These are phyloP conservation scores for Rissa tridactyla DNA, from an alignment of 2,113 vertebrate species.

Conservation along the genomic window DNA sequence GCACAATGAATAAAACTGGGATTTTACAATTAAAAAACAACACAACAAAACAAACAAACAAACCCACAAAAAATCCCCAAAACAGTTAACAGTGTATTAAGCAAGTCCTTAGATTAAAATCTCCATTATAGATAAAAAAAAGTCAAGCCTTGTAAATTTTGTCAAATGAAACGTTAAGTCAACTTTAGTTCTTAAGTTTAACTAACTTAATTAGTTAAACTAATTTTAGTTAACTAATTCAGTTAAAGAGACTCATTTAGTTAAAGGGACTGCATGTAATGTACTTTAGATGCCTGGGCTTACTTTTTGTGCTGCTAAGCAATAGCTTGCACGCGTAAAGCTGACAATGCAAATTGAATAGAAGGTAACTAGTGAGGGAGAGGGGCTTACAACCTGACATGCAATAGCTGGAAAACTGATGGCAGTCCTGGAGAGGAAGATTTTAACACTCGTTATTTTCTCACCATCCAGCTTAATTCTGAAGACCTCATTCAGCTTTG, in stretches of 20 bases:
- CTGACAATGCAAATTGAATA: not conserved
- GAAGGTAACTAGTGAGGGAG: not conserved
- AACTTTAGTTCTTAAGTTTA: not conserved
- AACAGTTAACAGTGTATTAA: not conserved
- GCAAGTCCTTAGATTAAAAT: not conserved
- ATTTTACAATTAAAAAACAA: not conserved
- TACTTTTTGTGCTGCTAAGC: not conserved
- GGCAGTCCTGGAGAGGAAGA: not conserved
- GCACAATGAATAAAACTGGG: not conserved
- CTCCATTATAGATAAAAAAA: not conserved
- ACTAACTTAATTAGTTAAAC: too few species aligned
- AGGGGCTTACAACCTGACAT: not conserved
- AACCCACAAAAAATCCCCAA: not conserved
- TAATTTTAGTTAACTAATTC: too few species aligned
- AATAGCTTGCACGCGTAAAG: not conserved
- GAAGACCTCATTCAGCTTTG: not conserved
- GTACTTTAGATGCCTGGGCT: not conserved
- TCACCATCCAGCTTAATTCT: not conserved
- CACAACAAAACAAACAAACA: too few species aligned
- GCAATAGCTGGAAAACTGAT: not conserved
- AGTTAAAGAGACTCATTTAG: not conserved
- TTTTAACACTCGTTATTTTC: not conserved
- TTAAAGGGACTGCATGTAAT: not conserved
- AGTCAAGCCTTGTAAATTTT: not conserved
- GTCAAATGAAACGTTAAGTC: not conserved